Evolutionary conservation across 2,797 vertebrate genomes (phyloP), one percentile per base, ranked within the genome.

Genomic region (Thamnophis elegans): DNA sequence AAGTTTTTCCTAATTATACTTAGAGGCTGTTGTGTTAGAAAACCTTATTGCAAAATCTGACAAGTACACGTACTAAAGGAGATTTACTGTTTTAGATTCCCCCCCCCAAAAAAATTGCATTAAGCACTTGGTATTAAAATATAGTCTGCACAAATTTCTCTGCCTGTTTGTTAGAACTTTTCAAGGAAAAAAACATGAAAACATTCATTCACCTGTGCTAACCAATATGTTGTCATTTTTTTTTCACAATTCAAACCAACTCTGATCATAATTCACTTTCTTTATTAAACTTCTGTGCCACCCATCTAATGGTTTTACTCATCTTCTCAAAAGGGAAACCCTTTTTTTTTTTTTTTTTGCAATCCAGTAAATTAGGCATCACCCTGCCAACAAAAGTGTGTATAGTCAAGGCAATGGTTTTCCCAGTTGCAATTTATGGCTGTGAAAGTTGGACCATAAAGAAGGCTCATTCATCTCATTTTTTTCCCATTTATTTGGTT

Each of bases 191-290:
- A 32, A 90, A 20, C 0, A 9, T 28, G 28, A 73, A 93, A 22
- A 0, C 16, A 53, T 53, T 5, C 9, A 26, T 11, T 51, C 5
- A 36, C 20, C 2, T 5, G 20, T 7, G 32, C 82, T 4, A 85
- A 88, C 91, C 73, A 62, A 62, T 53, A 62, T 85, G 92, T 91
- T 58, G 42, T n/a, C 59, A 65, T 42, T 1, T 0, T 96, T 96
- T 93, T 85, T 82, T 92, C 90, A 91, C 90, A 92, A 93, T 92
- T 92, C 6, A 68, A 92, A 56, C n/a, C 51, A 47, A 20, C 32
- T 87, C 47, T 51, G 36, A 87, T 3, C 11, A 56, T 18, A 51
- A 68, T 32, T 32, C 14, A 13, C 16, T 68, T 68, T 18, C n/a
- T 68, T 32, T 68, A 68, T 68, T 32, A 68, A 68, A 68, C n/a